Conservation (phyloP, 2,888 invertebrate species). For the Dione vanillae region DNA sequence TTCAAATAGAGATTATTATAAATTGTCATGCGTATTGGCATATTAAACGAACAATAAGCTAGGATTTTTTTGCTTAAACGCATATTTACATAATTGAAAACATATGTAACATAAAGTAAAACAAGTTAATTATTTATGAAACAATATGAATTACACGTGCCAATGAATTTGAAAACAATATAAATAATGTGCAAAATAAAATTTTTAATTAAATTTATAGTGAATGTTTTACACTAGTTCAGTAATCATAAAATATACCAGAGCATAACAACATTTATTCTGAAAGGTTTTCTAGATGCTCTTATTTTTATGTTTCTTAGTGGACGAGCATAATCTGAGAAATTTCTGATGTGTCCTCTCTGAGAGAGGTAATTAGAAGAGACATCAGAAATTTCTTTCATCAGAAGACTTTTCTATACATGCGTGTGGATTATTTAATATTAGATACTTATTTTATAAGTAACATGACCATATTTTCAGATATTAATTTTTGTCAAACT, state of each 20-base stretch:
- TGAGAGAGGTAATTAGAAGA: too few species aligned
- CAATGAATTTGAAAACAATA: constrained; percentile 6
- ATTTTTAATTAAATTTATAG: not conserved
- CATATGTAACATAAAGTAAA: not conserved
- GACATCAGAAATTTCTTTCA: too few species aligned
- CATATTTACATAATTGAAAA: not conserved
- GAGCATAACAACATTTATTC: not conserved
- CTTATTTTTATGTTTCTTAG: too few species aligned
- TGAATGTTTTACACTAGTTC: not conserved
- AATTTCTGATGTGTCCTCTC: too few species aligned
- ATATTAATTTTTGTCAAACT: too few species aligned
- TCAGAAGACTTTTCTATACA: too few species aligned
- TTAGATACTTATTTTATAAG: too few species aligned
- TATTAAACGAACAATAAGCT: not conserved
- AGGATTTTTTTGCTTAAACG: not conserved
- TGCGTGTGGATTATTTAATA: too few species aligned
- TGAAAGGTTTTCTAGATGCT: too few species aligned
- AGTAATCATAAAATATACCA: not conserved
- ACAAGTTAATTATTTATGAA: not conserved
- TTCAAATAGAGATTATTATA: not conserved
- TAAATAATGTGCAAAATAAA: constrained; percentile 1
- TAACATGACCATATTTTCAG: too few species aligned
- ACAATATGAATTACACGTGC: constrained; percentile 14
- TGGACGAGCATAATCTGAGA: too few species aligned
- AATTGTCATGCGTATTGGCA: not conserved